A percentile compares a stretch with the other conserved stretches of the same genome.
phyloP scores from a whole-genome alignment of 2,888 invertebrate genomes.

The Charanyca ferruginea region DNA sequence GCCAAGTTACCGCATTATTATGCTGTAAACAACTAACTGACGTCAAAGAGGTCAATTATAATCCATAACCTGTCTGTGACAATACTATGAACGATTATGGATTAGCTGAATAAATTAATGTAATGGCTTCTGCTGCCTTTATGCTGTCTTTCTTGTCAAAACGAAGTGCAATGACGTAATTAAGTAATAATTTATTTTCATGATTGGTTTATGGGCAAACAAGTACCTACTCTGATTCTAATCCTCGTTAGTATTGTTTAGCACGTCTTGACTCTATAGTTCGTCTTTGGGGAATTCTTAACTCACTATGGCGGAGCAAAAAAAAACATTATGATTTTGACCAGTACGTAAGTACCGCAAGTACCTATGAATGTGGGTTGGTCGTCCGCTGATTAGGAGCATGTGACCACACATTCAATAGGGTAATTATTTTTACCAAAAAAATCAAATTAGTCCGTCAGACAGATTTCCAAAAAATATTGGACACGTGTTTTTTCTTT shows the following conservation, averaged over 20 bases:
- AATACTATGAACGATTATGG: not conserved
- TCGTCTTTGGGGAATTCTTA: not conserved
- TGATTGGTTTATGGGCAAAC: not conserved
- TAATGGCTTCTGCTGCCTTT: not conserved
- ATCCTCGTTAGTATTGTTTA: not conserved
- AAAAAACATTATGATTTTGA: too few species aligned
- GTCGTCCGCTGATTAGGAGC: too few species aligned
- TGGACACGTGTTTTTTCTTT: too few species aligned
- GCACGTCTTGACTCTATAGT: not conserved
- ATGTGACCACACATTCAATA: too few species aligned
- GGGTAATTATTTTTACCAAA: too few species aligned
- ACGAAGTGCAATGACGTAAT: not conserved
- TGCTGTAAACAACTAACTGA: conserved; percentile 20
- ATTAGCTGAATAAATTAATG: conserved; percentile 1
- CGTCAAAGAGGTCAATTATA: conserved; percentile 33
- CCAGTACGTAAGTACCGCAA: too few species aligned
- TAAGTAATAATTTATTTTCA: not conserved
- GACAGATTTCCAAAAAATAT: too few species aligned
- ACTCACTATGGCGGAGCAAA: too few species aligned
- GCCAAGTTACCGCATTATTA: conserved; percentile 21
- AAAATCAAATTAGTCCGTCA: too few species aligned
- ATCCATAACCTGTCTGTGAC: conserved; percentile 7
- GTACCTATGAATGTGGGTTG: too few species aligned
- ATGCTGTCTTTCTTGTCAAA: not conserved
- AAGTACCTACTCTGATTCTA: not conserved